Percentiles rank a stretch among this genome's conserved stretches.
Conservation (phyloP, 2,113 vertebrate genomes). For the Brienomyrus brachyistius region DNA sequence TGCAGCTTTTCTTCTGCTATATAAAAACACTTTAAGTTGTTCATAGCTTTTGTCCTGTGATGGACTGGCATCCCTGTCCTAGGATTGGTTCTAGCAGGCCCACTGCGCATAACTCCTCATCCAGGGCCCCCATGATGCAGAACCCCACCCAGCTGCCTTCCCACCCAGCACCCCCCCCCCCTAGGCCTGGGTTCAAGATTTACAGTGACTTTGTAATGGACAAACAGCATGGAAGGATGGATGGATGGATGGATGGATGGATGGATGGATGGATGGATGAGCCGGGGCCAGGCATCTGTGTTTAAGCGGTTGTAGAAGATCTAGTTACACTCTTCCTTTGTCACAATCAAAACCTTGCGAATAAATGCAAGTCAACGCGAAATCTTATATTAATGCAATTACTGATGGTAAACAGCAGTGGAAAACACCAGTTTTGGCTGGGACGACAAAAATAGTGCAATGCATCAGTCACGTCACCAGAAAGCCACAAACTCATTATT, state of each 20-base stretch:
- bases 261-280: neutral
- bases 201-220: neutral
- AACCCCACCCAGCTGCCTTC: neutral
- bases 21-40: neutral
- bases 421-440: neutral
- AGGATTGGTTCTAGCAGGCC: neutral
- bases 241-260: neutral
- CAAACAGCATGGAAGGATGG: neutral
- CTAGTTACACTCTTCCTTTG: neutral
- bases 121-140: neutral
- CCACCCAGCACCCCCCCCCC: neutral
- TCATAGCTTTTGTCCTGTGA: neutral
- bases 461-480: neutral
- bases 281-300: neutral
- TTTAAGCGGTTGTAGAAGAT: neutral
- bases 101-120: neutral
- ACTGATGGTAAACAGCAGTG: neutral
- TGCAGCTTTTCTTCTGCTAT: neutral
- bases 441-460: neutral
- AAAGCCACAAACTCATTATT: neutral
- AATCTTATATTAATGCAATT: neutral
- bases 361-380: neutral
- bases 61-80: neutral
- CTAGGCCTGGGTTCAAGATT: neutral
- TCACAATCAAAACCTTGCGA: neutral